These are phyloP conservation scores for Eupsittula cactorum DNA, from an alignment of 2,113 vertebrate species.

Conservation along the genomic window DNA sequence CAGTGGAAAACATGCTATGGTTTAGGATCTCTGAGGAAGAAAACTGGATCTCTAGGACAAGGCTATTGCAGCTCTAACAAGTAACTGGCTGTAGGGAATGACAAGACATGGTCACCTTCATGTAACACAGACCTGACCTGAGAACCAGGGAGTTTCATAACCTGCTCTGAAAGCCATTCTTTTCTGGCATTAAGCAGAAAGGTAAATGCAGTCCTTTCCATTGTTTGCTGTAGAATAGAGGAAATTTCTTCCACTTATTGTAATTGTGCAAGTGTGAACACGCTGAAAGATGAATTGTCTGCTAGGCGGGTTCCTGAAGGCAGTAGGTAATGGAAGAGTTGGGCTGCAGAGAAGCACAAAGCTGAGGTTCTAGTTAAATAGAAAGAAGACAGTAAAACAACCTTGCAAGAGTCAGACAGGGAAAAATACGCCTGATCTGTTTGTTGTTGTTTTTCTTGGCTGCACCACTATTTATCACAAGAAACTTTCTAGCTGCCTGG, in stretches of 20 bases:
- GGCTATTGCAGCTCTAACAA: not conserved
- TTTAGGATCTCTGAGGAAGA: not conserved
- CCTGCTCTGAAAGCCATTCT: not conserved
- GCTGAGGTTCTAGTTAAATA: not conserved
- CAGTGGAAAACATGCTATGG: not conserved
- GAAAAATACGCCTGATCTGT: not conserved
- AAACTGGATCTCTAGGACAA: not conserved
- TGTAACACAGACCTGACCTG: not conserved
- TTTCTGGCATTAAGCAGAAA: not conserved
- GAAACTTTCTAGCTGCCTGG: not conserved
- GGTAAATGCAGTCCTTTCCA: not conserved
- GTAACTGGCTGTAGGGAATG: not conserved
- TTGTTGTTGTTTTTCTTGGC: not conserved
- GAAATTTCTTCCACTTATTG: constrained; percentile 10
- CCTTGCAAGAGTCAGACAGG: not conserved
- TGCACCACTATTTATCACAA: not conserved
- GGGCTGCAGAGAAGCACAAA: not conserved
- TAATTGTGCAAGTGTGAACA: constrained; percentile 56
- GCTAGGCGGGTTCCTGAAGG: not conserved
- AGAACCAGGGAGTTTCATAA: not conserved
- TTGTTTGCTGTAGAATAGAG: constrained; percentile 16
- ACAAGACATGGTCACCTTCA: not conserved
- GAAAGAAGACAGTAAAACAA: not conserved
- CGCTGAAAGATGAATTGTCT: not conserved
- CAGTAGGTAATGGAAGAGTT: not conserved